Conservation (phyloP, 2,888 invertebrate genomes). For the Phytoseiulus persimilis region DNA sequence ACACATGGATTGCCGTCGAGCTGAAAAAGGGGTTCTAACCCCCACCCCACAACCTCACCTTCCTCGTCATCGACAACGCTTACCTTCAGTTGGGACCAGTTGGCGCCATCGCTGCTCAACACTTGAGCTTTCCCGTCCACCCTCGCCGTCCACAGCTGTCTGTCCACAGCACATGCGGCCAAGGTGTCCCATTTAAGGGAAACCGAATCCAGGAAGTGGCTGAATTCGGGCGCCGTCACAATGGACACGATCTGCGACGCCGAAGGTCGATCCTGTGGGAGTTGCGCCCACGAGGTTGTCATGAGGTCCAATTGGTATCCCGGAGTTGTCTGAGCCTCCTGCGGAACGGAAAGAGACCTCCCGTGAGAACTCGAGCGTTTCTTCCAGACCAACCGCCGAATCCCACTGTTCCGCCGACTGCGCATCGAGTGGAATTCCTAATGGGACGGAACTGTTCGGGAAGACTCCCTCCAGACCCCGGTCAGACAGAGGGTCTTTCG, state of each 20-base stretch:
- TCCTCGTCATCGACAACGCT: not conserved
- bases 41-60: too few relatives aligned
- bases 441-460: not conserved
- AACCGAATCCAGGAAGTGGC: slow-evolving; percentile 71
- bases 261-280: slow-evolving; percentile 69
- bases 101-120: slow-evolving; percentile 41
- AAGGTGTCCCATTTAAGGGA: slow-evolving; percentile 56
- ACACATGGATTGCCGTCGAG: too few relatives aligned
- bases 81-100: slow-evolving; percentile 32
- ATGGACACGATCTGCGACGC: slow-evolving; percentile 89
- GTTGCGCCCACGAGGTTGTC: slow-evolving; percentile 89
- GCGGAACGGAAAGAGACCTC: not conserved
- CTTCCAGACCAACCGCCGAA: not conserved
- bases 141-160: slow-evolving; percentile 42
- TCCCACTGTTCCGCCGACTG: not conserved
- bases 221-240: slow-evolving; percentile 82
- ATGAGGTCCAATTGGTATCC: slow-evolving; percentile 78
- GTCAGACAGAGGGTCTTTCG: not conserved
- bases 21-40: too few relatives aligned
- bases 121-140: slow-evolving; percentile 42
- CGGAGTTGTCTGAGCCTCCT: slow-evolving; percentile 42
- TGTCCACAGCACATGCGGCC: slow-evolving; percentile 43
- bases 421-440: not conserved
- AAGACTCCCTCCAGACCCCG: not conserved
- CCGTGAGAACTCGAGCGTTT: not conserved